Percentiles rank a stretch among this genome's conserved stretches.
phyloP scores from a whole-genome alignment of 2,113 vertebrate species.

The Anthoscopus minutus region DNA sequence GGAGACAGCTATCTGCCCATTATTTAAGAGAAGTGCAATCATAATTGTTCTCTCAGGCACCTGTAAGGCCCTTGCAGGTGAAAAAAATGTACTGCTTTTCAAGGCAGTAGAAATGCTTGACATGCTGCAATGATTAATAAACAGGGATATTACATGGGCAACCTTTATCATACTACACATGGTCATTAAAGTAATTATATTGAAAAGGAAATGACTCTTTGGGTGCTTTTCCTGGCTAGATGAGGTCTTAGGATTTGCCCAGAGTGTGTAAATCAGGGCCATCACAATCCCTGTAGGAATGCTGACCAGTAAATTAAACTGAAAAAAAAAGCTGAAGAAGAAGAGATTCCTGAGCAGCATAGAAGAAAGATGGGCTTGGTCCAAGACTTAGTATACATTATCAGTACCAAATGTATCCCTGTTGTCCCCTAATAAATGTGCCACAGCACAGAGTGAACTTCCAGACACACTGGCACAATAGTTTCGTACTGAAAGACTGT shows the following conservation, averaged over 20 bases:
- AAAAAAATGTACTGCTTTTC: background rate
- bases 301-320: background rate
- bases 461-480: background rate
- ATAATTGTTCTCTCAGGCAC: background rate
- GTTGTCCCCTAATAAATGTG: background rate
- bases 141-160: background rate
- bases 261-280: background rate
- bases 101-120: background rate
- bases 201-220: conserved; percentile 45
- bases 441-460: background rate
- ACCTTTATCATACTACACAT: background rate
- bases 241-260: background rate
- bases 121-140: conserved; percentile 1
- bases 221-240: background rate
- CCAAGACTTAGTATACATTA: background rate
- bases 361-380: background rate
- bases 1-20: background rate
- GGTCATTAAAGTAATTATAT: conserved; percentile 25
- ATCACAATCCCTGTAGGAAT: background rate
- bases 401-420: background rate
- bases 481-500: background rate
- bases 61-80: background rate
- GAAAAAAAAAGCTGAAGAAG: background rate
- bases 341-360: background rate
- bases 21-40: background rate